Conservation (phyloP, 2,888 invertebrate genomes). For the Oscheius sp. region DNA sequence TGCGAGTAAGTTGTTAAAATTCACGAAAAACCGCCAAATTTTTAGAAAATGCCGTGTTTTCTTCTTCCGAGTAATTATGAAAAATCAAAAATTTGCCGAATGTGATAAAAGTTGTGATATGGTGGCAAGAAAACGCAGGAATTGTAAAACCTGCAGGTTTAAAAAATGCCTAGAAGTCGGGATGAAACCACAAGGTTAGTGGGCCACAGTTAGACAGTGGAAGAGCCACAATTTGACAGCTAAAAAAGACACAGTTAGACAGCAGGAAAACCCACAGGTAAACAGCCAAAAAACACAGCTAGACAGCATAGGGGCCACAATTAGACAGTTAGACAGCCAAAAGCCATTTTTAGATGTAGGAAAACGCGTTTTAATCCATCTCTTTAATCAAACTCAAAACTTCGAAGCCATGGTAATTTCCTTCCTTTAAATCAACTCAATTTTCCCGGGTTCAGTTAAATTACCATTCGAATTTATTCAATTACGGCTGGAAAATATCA, state of each 20-base stretch:
- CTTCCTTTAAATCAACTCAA: neutral
- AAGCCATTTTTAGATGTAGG: neutral
- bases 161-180: constrained; percentile 12
- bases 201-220: too few species aligned
- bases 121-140: neutral
- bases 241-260: too few species aligned
- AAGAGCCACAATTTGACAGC: too few species aligned
- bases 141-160: constrained; percentile 2
- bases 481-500: neutral
- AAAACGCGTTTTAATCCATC: neutral
- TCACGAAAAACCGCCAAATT: too few species aligned
- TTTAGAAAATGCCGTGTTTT: constrained; percentile 14
- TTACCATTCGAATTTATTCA: neutral
- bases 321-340: too few species aligned
- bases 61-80: constrained; percentile 14
- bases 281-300: too few species aligned
- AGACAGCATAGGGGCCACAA: too few species aligned
- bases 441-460: too few species aligned
- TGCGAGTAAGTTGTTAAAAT: neutral
- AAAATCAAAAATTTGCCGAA: neutral
- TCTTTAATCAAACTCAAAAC: neutral
- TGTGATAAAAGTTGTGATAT: neutral
- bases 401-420: neutral
- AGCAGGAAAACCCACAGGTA: too few species aligned
- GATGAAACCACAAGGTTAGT: neutral